A percentile compares a stretch with the other conserved stretches of the same genome.
Conservation (phyloP, 92 coral and sea anemone genomes). For the Porites rus region DNA sequence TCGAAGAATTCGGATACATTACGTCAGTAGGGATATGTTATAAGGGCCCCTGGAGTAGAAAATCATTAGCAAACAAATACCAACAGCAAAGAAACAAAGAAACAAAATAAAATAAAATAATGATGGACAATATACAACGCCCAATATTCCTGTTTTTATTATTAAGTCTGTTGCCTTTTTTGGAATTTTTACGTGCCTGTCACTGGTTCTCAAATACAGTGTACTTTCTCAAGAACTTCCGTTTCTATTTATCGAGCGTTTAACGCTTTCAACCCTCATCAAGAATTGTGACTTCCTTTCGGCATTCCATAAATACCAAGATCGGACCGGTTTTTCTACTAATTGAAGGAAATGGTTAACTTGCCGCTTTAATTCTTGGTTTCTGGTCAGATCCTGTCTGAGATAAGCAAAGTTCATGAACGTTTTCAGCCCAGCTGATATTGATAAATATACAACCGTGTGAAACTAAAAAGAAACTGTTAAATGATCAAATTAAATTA, state of each 20-base stretch:
- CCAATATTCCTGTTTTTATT: constrained; percentile 8
- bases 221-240: background rate
- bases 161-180: background rate
- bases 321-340: background rate
- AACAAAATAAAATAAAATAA: background rate
- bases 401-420: background rate
- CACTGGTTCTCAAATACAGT: background rate
- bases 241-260: background rate
- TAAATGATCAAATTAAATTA: too few relatives aligned
- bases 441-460: background rate
- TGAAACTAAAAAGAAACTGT: background rate
- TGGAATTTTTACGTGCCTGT: background rate
- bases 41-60: background rate
- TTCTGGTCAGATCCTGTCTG: background rate
- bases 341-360: background rate
- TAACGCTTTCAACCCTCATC: background rate
- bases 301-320: background rate
- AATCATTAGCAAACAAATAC: background rate
- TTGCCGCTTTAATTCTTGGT: background rate
- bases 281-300: background rate
- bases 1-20: too few relatives aligned
- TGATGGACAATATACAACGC: background rate
- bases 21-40: too few relatives aligned
- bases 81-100: background rate
- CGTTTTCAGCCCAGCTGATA: background rate